Percentiles rank a stretch among this genome's conserved stretches.
Evolutionary conservation across 1,140 invertebrate genomes (phyloP).

Genomic region (Rhagoletis zephyria): DNA sequence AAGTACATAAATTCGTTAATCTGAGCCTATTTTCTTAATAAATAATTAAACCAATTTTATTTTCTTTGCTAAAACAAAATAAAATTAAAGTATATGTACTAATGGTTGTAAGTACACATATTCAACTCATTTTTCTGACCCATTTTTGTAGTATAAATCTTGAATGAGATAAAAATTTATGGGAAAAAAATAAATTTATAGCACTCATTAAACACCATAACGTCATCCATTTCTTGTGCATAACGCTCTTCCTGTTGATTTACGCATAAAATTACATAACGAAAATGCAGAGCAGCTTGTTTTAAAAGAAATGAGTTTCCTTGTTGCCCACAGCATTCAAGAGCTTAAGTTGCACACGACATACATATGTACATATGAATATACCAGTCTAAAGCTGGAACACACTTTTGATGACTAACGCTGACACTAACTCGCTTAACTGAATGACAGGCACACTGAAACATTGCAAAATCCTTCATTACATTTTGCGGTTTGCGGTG

Average conservation of each 20-base stretch:
- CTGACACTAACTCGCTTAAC: conserved; percentile 29
- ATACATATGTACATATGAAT: background rate
- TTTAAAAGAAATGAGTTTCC: background rate
- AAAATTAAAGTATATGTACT: no score
- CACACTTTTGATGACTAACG: background rate
- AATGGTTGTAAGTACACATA: no score
- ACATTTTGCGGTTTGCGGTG: background rate
- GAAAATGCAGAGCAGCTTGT: background rate
- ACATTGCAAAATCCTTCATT: background rate
- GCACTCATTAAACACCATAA: no score
- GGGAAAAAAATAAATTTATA: no score
- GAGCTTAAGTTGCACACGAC: background rate
- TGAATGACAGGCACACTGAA: background rate
- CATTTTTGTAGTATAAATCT: no score
- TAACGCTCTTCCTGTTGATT: conserved; percentile 13
- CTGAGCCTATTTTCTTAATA: no score
- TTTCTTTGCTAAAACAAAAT: no score
- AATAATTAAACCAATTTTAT: no score
- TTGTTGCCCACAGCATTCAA: background rate
- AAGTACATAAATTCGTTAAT: no score
- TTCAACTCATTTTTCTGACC: no score
- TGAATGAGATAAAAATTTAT: no score
- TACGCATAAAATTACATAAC: conserved; percentile 23
- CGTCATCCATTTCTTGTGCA: no score
- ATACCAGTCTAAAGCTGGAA: background rate